Evolutionary conservation across 64 coral and sea anemone genomes (phyloP), one percentile per base, ranked within the genome.

Genomic region (Catalaphyllia jardinei): DNA sequence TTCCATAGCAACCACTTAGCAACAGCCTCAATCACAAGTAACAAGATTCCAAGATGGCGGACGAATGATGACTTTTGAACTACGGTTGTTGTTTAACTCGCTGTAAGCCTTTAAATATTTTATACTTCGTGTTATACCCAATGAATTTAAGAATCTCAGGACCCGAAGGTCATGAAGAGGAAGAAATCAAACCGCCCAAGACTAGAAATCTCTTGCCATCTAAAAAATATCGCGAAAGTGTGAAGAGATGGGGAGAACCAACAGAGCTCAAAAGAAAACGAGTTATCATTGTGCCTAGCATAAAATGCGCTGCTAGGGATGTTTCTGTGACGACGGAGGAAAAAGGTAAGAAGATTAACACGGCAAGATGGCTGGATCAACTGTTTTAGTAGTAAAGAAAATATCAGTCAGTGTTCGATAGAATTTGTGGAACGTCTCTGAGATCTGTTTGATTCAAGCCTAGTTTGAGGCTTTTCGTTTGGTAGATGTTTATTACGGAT

Each of bases 181-280:
- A 87, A 71, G 90, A 22, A 27, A 52, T 77, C 27, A 69, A 87
- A 64, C 31, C 89, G 13, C 91, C 95, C 20, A 93, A 87, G 75
- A 19, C 78, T 77, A 87, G 95, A 50, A 89, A 93, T 88, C 90
- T 97, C 19, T 67, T 74, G 31, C 92, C 91, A 4, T 92, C 91
- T 20, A 97, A 97, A 84, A 93, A 91, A 67, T 97, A 91, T 76
- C 95, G 95, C 10, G 95, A 97, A 7, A 80, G 83, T 4, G 83
- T 97, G 7, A 82, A 82, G 42, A 86, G 75, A 84, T 97, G 95
- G 95, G 95, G 95, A 2, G 95, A 93, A 80, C 84, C 95, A 15
- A 93, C 33, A 13, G 86, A 90, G 27, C 59, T 93, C 46, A 80
- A 64, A 31, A 83, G 95, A 14, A 97, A 87, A 72, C 76, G 95